These are phyloP conservation scores for Globia sparganii DNA, from an alignment of 2,888 invertebrate species.

Conservation along the genomic window DNA sequence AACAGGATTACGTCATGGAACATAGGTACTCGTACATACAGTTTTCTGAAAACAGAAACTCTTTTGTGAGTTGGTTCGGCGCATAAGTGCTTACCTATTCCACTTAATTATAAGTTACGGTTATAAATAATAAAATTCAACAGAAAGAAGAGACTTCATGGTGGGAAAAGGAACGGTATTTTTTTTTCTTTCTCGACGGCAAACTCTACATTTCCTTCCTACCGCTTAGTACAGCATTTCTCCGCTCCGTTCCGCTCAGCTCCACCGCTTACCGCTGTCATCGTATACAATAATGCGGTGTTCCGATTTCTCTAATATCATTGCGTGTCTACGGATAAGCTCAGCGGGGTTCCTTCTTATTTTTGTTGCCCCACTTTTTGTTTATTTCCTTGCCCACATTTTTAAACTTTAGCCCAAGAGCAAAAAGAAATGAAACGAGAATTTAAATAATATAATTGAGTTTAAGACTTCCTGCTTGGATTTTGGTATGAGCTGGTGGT, in stretches of 20 bases:
- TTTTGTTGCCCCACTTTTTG: conserved; percentile 68
- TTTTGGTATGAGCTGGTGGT: conserved; percentile 31
- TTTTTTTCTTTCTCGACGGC: neutral
- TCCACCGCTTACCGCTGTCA: conserved; percentile 50
- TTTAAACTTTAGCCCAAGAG: conserved; percentile 56
- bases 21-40: neutral
- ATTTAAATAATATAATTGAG: conserved; percentile 67
- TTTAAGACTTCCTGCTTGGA: conserved; percentile 61
- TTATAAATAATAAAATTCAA: neutral
- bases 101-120: too few species aligned
- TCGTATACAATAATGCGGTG: conserved; percentile 58
- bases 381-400: conserved; percentile 67
- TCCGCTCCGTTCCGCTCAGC: conserved; percentile 34
- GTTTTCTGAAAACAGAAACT: too few species aligned
- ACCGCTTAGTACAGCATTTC: conserved; percentile 11
- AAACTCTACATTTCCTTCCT: conserved; percentile 30
- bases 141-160: neutral
- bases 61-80: too few species aligned
- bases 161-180: neutral
- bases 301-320: conserved; percentile 70
- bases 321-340: conserved; percentile 64
- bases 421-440: conserved; percentile 63
- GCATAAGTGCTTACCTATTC: neutral
- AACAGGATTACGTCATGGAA: too few species aligned
- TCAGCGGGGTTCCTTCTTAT: conserved; percentile 66